Evolutionary conservation across 2,888 invertebrate genomes (phyloP).

Genomic region (Ormyrus pomaceus): DNA sequence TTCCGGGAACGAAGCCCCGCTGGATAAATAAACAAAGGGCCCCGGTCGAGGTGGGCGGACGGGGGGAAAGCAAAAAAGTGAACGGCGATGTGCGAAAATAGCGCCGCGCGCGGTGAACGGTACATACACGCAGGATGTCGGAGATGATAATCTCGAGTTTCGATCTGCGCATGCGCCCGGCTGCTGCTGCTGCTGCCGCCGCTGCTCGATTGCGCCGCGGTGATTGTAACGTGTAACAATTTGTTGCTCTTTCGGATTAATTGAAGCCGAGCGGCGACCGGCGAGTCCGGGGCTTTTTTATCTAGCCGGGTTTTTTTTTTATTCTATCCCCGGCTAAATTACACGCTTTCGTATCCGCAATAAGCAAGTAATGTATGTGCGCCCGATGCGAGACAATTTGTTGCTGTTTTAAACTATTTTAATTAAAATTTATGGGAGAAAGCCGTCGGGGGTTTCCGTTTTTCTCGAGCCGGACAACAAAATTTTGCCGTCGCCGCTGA

Average conservation of each 20-base stretch:
- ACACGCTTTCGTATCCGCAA: conserved; percentile 28
- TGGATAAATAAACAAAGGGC: conserved; percentile 45
- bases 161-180: background rate
- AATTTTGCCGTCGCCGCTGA: background rate
- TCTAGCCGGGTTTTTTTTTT: background rate
- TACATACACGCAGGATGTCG: conserved; percentile 18
- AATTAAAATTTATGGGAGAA: conserved; percentile 35
- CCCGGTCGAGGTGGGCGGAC: background rate
- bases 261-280: background rate
- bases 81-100: conserved; percentile 33
- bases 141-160: conserved; percentile 48
- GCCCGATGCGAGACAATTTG: conserved; percentile 20
- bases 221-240: conserved; percentile 36
- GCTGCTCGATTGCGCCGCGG: conserved; percentile 9
- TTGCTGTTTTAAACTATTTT: conserved; percentile 1
- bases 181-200: no score
- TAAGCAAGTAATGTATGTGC: background rate
- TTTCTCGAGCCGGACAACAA: background rate
- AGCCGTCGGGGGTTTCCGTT: background rate
- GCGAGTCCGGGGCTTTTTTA: no score
- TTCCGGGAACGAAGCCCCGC: conserved; percentile 6
- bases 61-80: conserved; percentile 22
- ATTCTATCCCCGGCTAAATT: conserved; percentile 5
- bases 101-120: conserved; percentile 10
- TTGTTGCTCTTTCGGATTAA: conserved; percentile 36